Evolutionary conservation across 2,888 invertebrate species (phyloP).

Genomic region (Apotomis betuletana): DNA sequence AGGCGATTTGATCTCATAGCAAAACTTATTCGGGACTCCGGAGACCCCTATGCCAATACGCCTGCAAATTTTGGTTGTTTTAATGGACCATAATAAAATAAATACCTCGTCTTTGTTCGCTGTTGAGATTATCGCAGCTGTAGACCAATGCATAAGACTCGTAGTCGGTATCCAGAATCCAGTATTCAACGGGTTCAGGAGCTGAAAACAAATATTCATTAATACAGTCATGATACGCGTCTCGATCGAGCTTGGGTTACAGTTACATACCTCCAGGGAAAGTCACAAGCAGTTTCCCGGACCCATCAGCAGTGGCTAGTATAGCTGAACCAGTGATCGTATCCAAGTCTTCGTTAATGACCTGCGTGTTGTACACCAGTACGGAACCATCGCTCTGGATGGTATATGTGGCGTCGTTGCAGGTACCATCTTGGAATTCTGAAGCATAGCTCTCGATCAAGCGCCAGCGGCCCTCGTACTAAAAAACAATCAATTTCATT

Average conservation of each 20-base stretch:
- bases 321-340: slow-evolving; percentile 61
- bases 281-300: slow-evolving; percentile 64
- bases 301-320: slow-evolving; percentile 60
- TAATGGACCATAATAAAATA: too few species aligned
- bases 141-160: slow-evolving; percentile 84
- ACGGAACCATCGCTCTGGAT: slow-evolving; percentile 47
- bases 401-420: slow-evolving; percentile 52
- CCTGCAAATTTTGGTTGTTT: too few species aligned
- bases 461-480: slow-evolving; percentile 59
- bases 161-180: slow-evolving; percentile 82
- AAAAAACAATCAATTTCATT: slow-evolving; percentile 30
- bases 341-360: slow-evolving; percentile 45
- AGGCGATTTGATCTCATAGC: too few species aligned
- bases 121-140: slow-evolving; percentile 79
- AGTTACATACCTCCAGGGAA: slow-evolving; percentile 60
- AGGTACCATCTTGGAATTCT: slow-evolving; percentile 55
- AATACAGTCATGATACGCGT: too few species aligned
- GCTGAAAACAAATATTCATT: slow-evolving; percentile 48
- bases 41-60: too few species aligned
- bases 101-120: slow-evolving; percentile 65
- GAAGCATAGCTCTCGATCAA: slow-evolving; percentile 54
- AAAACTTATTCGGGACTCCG: too few species aligned
- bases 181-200: slow-evolving; percentile 49
- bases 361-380: slow-evolving; percentile 48
- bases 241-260: slow-evolving; percentile 44